Evolutionary conservation across 2,888 invertebrate genomes (phyloP).

Genomic region (Campoplex nolae): DNA sequence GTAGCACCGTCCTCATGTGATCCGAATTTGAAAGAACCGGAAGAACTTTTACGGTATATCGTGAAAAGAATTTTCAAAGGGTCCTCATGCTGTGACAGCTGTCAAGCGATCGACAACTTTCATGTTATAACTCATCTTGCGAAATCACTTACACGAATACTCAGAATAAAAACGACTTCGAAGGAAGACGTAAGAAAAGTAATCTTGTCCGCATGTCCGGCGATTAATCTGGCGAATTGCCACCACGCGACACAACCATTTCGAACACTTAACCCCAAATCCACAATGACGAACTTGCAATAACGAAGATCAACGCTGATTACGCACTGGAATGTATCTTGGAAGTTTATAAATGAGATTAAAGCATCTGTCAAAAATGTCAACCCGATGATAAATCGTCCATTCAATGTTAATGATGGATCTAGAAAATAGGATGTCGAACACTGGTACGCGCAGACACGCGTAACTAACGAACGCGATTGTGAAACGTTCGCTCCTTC

Average conservation of each 20-base stretch:
- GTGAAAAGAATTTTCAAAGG: conserved; percentile 32
- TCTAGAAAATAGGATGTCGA: conserved; percentile 74
- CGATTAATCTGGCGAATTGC: background rate
- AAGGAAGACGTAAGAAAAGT: conserved; percentile 12
- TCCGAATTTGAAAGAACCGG: conserved; percentile 20
- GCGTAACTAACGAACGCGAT: conserved; percentile 56
- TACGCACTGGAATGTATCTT: background rate
- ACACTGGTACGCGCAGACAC: conserved; percentile 56
- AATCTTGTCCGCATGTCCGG: conserved; percentile 30
- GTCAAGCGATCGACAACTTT: conserved; percentile 26
- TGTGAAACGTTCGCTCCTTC: conserved; percentile 50
- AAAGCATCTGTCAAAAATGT: background rate
- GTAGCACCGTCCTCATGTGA: conserved; percentile 27
- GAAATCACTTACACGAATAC: conserved; percentile 8
- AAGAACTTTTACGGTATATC: conserved; percentile 47
- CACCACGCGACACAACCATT: conserved; percentile 5
- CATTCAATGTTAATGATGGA: conserved; percentile 69
- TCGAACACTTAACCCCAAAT: conserved; percentile 20
- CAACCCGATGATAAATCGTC: conserved; percentile 46
- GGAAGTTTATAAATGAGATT: background rate
- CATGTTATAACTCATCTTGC: background rate
- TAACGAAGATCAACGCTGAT: background rate
- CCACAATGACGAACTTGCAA: background rate
- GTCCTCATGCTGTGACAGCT: conserved; percentile 24
- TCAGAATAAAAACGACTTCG: background rate